Base-by-base conservation (phyloP, 2,113 vertebrate genomes). In the Gallinago media region DNA sequence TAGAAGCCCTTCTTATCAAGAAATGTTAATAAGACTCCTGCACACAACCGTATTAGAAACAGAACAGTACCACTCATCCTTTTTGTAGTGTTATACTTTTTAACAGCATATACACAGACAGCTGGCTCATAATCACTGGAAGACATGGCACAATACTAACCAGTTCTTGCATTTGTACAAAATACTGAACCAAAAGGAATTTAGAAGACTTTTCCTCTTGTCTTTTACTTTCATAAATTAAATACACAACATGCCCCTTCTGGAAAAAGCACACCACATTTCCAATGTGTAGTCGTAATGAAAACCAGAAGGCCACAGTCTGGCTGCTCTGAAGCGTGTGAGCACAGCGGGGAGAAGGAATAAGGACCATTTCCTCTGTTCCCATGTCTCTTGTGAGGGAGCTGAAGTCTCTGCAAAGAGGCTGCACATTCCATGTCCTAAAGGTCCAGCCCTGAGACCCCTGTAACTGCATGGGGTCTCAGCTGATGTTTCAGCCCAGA, bases 221-320 rank as follows among this genome's bases (percentile, higher is more conserved):
- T 80, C 54, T 75, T 75, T 89, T 68, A 46, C 21, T 91, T 96
- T 36, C 63, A 65, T 71, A 95, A 96, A 90, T 95, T 88, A 94
- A 92, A 93, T 67, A 71, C 54, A 88, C 72, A 95, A 77, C 65
- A 46, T 93, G 82, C 67, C 75, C 79, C 56, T 93, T 90, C 93
- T 93, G 85, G 90, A 92, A 95, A 96, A 85, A 38, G 82, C 85
- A 94, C 50, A 88, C 78, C 78, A 92, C 75, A 90, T 86, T 96
- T 96, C 75, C 66, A 96, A 11, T 4, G 20, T 92, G 92, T 70
- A 80, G 38, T 96, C 72, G n/a, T 96, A 96, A 97, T 96, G 85
- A 96, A 94, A 97, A 96, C 76, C 95, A 96, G 92, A 95, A 95
- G 83, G 91, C 70, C 90, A 78, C 36, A 94, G 90, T 95, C 95